Percentiles rank a stretch among this genome's conserved stretches.
These are phyloP conservation scores for Orthosia gothica DNA, from an alignment of 2,888 invertebrate species.

Conservation along the genomic window DNA sequence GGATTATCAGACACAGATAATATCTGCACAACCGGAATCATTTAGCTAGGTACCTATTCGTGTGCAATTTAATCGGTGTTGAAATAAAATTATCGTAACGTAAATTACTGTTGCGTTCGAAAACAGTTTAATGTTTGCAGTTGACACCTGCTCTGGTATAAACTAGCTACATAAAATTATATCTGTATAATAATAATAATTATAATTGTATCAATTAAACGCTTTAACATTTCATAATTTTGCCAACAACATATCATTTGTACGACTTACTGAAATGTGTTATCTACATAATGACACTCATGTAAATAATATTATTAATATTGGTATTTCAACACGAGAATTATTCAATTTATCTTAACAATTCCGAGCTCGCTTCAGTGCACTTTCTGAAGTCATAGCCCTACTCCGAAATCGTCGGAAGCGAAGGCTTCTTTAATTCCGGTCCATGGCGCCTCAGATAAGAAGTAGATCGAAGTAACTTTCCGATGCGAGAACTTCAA, in stretches of 20 bases:
- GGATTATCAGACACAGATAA: constrained; percentile 32
- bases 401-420: constrained; percentile 42
- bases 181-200: no score
- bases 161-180: constrained; percentile 33
- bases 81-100: constrained; percentile 61
- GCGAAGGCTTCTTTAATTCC: constrained; percentile 72
- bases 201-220: constrained; percentile 52
- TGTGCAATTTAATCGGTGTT: constrained; percentile 57
- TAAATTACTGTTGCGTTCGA: constrained; percentile 51
- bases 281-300: constrained; percentile 13
- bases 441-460: constrained; percentile 72
- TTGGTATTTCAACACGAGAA: constrained; percentile 35
- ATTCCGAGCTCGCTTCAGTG: constrained; percentile 50
- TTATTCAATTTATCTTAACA: constrained; percentile 51
- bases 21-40: constrained; percentile 35
- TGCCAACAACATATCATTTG: constrained; percentile 36
- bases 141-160: constrained; percentile 46
- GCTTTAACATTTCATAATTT: constrained; percentile 52
- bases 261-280: constrained; percentile 24
- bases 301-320: constrained; percentile 22
- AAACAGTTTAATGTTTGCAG: constrained; percentile 59
- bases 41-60: constrained; percentile 33
- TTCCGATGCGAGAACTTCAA: constrained; percentile 80
- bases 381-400: constrained; percentile 53
- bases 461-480: constrained; percentile 77